phyloP scores from a whole-genome alignment of 2,797 vertebrate species.

The Mus spretus region DNA sequence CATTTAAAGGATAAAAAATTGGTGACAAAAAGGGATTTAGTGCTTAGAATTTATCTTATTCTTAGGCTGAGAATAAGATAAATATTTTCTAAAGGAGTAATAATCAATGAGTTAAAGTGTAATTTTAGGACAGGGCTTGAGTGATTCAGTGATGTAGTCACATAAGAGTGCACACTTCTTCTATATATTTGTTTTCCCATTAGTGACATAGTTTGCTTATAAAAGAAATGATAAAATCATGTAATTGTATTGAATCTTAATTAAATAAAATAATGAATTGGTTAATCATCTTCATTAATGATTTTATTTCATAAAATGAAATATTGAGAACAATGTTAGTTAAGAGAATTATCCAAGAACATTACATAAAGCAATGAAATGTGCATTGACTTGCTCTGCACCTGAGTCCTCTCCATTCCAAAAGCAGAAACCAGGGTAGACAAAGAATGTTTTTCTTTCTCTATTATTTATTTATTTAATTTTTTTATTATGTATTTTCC shows the following conservation, averaged over 20 bases:
- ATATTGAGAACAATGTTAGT: background rate
- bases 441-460: background rate
- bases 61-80: background rate
- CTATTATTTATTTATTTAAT: too few species aligned
- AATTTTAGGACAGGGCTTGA: background rate
- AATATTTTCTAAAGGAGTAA: background rate
- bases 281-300: background rate
- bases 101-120: background rate
- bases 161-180: background rate
- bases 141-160: background rate
- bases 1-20: background rate
- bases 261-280: background rate
- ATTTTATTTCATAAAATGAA: background rate
- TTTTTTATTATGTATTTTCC: too few species aligned
- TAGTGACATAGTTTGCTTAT: background rate
- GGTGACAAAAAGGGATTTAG: background rate
- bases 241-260: background rate
- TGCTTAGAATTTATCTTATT: background rate
- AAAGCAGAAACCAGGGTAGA: background rate
- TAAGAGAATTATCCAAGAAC: background rate
- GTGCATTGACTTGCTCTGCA: background rate
- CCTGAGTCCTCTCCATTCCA: background rate
- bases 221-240: background rate
- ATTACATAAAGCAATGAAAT: background rate
- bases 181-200: background rate